Evolutionary conservation across 2,888 invertebrate species (phyloP).

Genomic region (Mechanitis messenoides): DNA sequence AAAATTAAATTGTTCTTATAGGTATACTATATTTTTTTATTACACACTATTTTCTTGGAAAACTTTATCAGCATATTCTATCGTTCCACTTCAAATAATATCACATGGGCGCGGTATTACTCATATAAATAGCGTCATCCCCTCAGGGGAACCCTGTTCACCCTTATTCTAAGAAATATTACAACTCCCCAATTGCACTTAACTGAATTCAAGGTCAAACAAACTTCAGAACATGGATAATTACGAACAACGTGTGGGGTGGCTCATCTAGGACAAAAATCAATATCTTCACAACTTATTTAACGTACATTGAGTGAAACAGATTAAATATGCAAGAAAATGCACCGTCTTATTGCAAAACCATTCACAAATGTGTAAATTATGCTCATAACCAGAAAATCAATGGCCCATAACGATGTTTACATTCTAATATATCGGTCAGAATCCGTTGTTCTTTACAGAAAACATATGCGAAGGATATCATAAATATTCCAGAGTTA

Average conservation of each 20-base stretch:
- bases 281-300: conserved; percentile 35
- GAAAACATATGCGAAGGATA: conserved; percentile 46
- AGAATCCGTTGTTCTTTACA: conserved; percentile 39
- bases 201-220: conserved; percentile 26
- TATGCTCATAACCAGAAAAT: conserved; percentile 59
- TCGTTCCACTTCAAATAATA: neutral
- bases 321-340: conserved; percentile 35
- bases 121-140: conserved; percentile 29
- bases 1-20: too few species aligned
- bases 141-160: conserved; percentile 40
- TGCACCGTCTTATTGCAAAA: conserved; percentile 41
- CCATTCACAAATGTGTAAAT: conserved; percentile 68
- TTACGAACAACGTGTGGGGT: conserved; percentile 33
- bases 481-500: conserved; percentile 50
- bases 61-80: too few species aligned
- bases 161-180: conserved; percentile 50
- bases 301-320: conserved; percentile 25
- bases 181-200: conserved; percentile 24
- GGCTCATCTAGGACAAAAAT: conserved; percentile 36
- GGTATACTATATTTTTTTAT: too few species aligned
- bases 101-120: conserved; percentile 23
- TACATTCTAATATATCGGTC: conserved; percentile 51
- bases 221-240: conserved; percentile 23
- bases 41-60: too few species aligned
- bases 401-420: conserved; percentile 66